A percentile compares a stretch with the other conserved stretches of the same genome.
Conservation (phyloP, 2,888 invertebrate genomes). For the Cactoblastis cactorum region DNA sequence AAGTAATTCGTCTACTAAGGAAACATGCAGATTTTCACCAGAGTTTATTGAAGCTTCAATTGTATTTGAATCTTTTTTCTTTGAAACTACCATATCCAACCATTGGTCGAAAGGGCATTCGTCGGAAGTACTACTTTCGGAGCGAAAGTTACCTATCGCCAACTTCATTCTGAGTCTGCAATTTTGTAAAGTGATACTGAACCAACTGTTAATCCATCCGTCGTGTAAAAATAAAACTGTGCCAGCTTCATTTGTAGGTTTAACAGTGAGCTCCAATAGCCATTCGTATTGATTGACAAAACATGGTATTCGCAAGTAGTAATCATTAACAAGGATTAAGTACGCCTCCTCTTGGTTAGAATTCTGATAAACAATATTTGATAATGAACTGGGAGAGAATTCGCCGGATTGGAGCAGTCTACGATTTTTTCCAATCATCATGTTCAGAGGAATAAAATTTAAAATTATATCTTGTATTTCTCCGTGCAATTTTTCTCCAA, state of each 20-base stretch:
- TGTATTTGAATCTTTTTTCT: slow-evolving; percentile 48
- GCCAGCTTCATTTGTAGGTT: slow-evolving; percentile 53
- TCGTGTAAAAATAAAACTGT: slow-evolving; percentile 53
- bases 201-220: slow-evolving; percentile 39
- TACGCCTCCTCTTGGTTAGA: slow-evolving; percentile 58
- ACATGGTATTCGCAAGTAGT: slow-evolving; percentile 62
- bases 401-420: slow-evolving; percentile 27
- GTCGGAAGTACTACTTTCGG: slow-evolving; percentile 53
- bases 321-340: slow-evolving; percentile 45
- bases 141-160: slow-evolving; percentile 37
- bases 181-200: slow-evolving; percentile 55
- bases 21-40: slow-evolving; percentile 56
- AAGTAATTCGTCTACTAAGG: slow-evolving; percentile 33
- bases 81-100: slow-evolving; percentile 55
- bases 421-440: slow-evolving; percentile 36
- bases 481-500: slow-evolving; percentile 68
- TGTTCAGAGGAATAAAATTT: slow-evolving; percentile 62
- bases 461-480: slow-evolving; percentile 66
- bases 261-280: slow-evolving; percentile 57
- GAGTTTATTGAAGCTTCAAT: slow-evolving; percentile 62
- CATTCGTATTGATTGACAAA: slow-evolving; percentile 53
- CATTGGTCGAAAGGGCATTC: slow-evolving; percentile 57
- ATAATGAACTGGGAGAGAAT: slow-evolving; percentile 45
- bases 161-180: slow-evolving; percentile 59
- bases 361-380: slow-evolving; percentile 62